Evolutionary conservation across 2,888 invertebrate genomes (phyloP).

Genomic region (Hyposoter didymator): DNA sequence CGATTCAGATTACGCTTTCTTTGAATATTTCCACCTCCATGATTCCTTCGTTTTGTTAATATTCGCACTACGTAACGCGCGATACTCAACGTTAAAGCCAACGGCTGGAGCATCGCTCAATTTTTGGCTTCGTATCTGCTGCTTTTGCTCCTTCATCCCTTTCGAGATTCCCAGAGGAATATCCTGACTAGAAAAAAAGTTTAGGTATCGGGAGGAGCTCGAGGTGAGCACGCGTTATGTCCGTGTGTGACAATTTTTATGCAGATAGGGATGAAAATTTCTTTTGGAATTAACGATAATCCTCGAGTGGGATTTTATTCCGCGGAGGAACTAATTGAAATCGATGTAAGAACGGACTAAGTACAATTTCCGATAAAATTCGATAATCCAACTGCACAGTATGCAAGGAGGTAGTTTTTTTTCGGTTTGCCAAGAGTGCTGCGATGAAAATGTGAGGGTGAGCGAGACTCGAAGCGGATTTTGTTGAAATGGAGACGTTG

Average conservation of each 20-base stretch:
- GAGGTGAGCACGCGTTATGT: background rate
- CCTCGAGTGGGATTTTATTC: background rate
- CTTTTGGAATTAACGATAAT: background rate
- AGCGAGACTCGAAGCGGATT: conserved; percentile 41
- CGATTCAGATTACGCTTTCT: background rate
- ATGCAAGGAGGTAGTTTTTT: conserved; percentile 19
- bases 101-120: background rate
- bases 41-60: background rate
- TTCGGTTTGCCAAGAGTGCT: conserved; percentile 9
- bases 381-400: conserved; percentile 42
- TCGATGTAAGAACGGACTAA: background rate
- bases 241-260: background rate
- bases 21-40: background rate
- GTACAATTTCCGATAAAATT: conserved; percentile 17
- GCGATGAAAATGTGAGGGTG: conserved; percentile 16
- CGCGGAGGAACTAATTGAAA: background rate
- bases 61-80: background rate
- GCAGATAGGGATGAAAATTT: background rate
- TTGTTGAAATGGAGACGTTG: conserved; percentile 62
- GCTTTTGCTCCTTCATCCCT: background rate
- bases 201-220: background rate
- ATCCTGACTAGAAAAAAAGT: background rate
- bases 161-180: background rate
- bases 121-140: background rate
- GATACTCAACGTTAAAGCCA: background rate